Conservation (phyloP, 2,888 invertebrate species). For the Xanthia icteritia region DNA sequence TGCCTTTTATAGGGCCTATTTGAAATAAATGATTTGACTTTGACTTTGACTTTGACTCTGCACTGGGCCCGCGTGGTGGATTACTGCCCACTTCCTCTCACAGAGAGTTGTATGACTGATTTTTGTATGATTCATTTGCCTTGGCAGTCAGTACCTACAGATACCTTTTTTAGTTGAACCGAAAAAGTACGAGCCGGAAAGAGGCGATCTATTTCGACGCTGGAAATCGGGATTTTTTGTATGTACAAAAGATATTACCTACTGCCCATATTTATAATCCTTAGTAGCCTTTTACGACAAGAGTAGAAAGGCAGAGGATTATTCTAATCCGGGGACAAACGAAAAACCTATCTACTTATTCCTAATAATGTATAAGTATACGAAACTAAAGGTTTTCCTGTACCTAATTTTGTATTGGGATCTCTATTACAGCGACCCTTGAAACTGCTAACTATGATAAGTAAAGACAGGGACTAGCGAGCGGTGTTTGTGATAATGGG, state of each 20-base stretch:
- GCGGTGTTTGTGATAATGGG: background rate
- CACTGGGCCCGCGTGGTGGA: no score
- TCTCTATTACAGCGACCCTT: slow-evolving; percentile 65
- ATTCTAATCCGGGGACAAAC: slow-evolving; percentile 23
- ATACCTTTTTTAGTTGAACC: background rate
- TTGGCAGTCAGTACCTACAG: no score
- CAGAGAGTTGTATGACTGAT: no score
- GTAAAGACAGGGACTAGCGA: slow-evolving; percentile 55
- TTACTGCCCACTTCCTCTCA: no score
- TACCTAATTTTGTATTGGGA: slow-evolving; percentile 64
- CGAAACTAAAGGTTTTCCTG: slow-evolving; percentile 43
- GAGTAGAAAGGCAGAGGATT: background rate
- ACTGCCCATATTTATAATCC: background rate
- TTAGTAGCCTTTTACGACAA: background rate
- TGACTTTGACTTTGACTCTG: no score
- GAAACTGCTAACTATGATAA: slow-evolving; percentile 70
- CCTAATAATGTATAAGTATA: slow-evolving; percentile 2
- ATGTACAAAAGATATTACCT: no score
- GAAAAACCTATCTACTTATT: slow-evolving; percentile 10
- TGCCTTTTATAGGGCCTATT: no score
- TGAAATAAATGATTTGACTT: no score
- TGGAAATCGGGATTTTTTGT: background rate
- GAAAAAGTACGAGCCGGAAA: background rate
- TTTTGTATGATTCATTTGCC: no score
- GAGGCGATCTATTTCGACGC: background rate